A percentile compares a stretch with the other conserved stretches of the same genome.
phyloP scores from a whole-genome alignment of 2,113 vertebrate genomes.

The Cyanoliseus patagonus region DNA sequence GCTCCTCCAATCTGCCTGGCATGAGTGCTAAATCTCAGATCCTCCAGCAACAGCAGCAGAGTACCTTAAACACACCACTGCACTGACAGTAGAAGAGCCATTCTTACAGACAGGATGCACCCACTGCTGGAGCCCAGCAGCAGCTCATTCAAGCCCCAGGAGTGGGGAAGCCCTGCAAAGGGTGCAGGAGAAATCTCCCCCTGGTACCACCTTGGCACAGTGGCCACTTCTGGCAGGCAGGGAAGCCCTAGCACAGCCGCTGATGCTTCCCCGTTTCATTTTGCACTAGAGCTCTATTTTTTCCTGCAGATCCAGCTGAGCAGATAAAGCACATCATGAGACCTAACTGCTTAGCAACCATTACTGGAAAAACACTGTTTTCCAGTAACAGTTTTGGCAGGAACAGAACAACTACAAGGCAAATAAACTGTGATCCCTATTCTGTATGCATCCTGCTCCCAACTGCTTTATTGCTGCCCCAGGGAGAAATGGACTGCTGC shows the following conservation, averaged over 20 bases:
- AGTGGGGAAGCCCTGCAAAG: background rate
- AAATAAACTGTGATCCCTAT: background rate
- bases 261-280: background rate
- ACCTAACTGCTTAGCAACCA: conserved; percentile 46
- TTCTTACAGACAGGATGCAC: background rate
- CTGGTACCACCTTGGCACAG: background rate
- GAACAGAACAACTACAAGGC: conserved; percentile 14
- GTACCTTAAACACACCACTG: rapidly evolving
- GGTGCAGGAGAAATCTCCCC: background rate
- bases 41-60: background rate
- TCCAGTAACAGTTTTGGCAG: conserved; percentile 44
- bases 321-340: conserved; percentile 36
- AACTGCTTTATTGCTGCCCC: background rate
- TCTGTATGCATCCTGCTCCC: background rate
- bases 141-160: background rate
- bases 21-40: background rate
- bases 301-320: conserved; percentile 11
- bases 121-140: background rate
- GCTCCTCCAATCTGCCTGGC: conserved; percentile 8
- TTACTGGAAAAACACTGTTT: conserved; percentile 37
- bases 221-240: background rate
- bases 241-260: background rate
- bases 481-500: background rate
- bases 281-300: background rate
- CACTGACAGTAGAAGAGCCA: rapidly evolving